Base-by-base conservation (phyloP, 2,797 vertebrate species). In the Australoheros facetus region DNA sequence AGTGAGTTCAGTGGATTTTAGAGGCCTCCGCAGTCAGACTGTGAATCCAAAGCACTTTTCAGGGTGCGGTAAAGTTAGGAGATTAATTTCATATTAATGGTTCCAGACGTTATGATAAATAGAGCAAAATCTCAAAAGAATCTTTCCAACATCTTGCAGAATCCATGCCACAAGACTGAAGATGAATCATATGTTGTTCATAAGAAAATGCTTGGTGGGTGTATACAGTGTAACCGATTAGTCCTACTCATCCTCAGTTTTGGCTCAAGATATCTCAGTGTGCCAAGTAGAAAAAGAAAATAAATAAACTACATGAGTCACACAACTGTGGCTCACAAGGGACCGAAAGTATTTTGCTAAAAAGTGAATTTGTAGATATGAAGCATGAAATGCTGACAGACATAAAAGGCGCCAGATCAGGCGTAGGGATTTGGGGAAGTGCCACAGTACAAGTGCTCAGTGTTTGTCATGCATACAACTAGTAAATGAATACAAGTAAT, bases 361-460 rank as follows among this genome's bases (percentile, higher is more conserved):
- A 42, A 73, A 28, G 55, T 42, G 16, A 57, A 42, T 73, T 73
- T 56, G 37, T 57, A 57, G 26, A 37, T n/a, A 23, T 73, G 55
- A 45, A 42, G 55, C 23, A 73, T 42, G 23, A 73, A 73, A 73
- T 45, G 16, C 71, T 57, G 34, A 73, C 10, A 56, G 37, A 57
- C 55, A 73, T 73, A 17, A 57, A 56, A 73, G 37, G 54, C 70
- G 39, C 21, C 70, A 56, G 32, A 56, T 72, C 70, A 72, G 55
- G 37, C 28, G 71, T 16, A 57, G 71, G 34, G 23, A 73, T 73
- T 42, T 73, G 55, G 37, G 37, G 42, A 21, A 72, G 70, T 51
- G 62, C 62, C 62, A 66, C 42, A 48, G 23, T 48, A 66, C 23
- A 48, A 66, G 62, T 30, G 10, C 64, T 69, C 28, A 30, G 64